A percentile compares a stretch with the other conserved stretches of the same genome.
Conservation (phyloP, 1,140 invertebrate species). For the Drosophila auraria region DNA sequence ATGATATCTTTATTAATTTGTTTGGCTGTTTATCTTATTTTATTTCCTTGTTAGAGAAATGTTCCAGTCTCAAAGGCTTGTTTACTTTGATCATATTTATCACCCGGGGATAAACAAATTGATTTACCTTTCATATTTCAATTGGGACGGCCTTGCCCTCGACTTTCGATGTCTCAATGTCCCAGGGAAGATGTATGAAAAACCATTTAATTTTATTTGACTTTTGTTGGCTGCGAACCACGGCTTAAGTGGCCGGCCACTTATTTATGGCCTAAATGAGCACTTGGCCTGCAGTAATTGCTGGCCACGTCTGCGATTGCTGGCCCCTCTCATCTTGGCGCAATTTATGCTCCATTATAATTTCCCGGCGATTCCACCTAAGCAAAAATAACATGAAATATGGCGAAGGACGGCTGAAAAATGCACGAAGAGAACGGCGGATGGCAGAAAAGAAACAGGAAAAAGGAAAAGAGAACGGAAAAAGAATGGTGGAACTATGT, state of each 20-base stretch:
- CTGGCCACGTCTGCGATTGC: slow-evolving; percentile 31
- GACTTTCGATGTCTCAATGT: slow-evolving; percentile 45
- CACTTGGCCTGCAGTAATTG: slow-evolving; percentile 57
- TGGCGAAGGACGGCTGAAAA: slow-evolving; percentile 45
- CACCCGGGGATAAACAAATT: slow-evolving; percentile 25
- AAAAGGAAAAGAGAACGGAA: slow-evolving; percentile 8
- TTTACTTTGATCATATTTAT: slow-evolving; percentile 16
- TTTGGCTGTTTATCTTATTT: not conserved
- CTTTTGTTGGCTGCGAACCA: slow-evolving; percentile 56
- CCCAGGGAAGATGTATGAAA: slow-evolving; percentile 43
- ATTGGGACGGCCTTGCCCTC: slow-evolving; percentile 35
- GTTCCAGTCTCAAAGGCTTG: not conserved
- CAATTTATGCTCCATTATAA: slow-evolving; percentile 66
- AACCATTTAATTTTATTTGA: slow-evolving; percentile 66
- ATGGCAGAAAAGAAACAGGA: slow-evolving; percentile 14
- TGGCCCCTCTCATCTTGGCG: slow-evolving; percentile 44
- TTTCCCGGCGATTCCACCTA: slow-evolving; percentile 49
- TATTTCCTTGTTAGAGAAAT: not conserved
- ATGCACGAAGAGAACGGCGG: slow-evolving; percentile 10
- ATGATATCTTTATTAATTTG: no score
- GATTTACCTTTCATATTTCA: slow-evolving; percentile 43
- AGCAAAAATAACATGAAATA: slow-evolving; percentile 63
- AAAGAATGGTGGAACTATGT: slow-evolving; percentile 40
- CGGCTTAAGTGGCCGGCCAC: slow-evolving; percentile 47
- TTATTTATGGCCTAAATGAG: slow-evolving; percentile 59